Evolutionary conservation across 1,140 invertebrate genomes (phyloP).

Genomic region (Drosophila melanogaster): DNA sequence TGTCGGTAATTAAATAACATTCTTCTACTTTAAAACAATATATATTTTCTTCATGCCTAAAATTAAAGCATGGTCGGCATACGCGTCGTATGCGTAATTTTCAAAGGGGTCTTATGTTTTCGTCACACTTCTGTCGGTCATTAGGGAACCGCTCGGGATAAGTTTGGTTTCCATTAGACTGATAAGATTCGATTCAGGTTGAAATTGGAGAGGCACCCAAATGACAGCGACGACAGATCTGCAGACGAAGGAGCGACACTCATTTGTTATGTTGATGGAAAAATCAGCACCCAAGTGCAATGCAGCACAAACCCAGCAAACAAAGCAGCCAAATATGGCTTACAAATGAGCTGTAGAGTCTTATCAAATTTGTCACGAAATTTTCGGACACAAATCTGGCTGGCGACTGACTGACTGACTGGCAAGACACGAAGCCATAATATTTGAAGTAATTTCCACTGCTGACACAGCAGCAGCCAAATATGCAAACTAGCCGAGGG

Average conservation of each 20-base stretch:
- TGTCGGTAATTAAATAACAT: not conserved
- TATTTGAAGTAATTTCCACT: slow-evolving; percentile 61
- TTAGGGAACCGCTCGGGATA: not conserved
- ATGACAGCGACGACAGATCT: slow-evolving; percentile 6
- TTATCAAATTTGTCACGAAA: slow-evolving; percentile 60
- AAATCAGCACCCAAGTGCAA: slow-evolving; percentile 57
- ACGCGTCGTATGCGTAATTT: too few relatives aligned
- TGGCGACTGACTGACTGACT: slow-evolving; percentile 4
- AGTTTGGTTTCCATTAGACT: not conserved
- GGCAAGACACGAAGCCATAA: slow-evolving; percentile 36
- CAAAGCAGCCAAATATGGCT: slow-evolving; percentile 26
- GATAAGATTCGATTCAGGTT: not conserved
- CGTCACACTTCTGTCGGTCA: not conserved
- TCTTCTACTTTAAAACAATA: too few relatives aligned
- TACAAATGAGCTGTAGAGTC: slow-evolving; percentile 60
- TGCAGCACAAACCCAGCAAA: slow-evolving; percentile 27
- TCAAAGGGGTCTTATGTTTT: too few relatives aligned
- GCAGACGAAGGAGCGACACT: slow-evolving; percentile 20
- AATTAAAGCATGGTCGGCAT: too few relatives aligned
- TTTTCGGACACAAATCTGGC: slow-evolving; percentile 54
- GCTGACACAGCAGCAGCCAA: slow-evolving; percentile 37
- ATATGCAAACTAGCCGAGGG: slow-evolving; percentile 60
- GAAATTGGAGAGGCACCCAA: slow-evolving; percentile 1
- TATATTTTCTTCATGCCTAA: too few relatives aligned
- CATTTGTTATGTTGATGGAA: slow-evolving; percentile 48